phyloP scores from a whole-genome alignment of 2,797 vertebrate genomes.

The Melanotaenia maccullochi region DNA sequence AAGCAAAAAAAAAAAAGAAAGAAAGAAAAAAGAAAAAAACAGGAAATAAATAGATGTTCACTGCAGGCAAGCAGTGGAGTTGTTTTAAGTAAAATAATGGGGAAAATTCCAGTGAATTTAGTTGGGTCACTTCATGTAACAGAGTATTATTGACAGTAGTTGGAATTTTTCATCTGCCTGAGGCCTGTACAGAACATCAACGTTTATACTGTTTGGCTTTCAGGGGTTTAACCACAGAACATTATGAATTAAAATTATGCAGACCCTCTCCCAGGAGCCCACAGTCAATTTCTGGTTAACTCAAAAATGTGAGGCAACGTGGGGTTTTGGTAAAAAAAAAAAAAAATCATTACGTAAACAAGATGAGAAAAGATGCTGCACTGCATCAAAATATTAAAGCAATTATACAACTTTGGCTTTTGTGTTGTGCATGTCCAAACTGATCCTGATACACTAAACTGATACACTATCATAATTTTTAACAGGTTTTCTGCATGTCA shows the following conservation, averaged over 20 bases:
- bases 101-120: not conserved
- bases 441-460: not conserved
- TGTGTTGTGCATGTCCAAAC: not conserved
- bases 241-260: not conserved
- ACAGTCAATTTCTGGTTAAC: not conserved
- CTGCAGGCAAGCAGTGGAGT: not conserved
- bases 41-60: not conserved
- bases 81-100: not conserved
- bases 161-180: not conserved
- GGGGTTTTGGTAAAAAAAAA: not conserved
- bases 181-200: not conserved
- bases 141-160: not conserved
- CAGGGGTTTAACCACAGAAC: not conserved
- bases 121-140: not conserved
- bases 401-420: not conserved
- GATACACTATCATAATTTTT: not conserved
- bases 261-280: not conserved
- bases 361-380: not conserved
- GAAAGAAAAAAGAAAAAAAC: not conserved
- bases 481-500: no score
- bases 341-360: not conserved
- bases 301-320: not conserved
- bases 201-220: not conserved
- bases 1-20: not conserved
- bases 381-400: not conserved